Evolutionary conservation across 2,113 vertebrate genomes (phyloP).

Genomic region (Mus musculus): DNA sequence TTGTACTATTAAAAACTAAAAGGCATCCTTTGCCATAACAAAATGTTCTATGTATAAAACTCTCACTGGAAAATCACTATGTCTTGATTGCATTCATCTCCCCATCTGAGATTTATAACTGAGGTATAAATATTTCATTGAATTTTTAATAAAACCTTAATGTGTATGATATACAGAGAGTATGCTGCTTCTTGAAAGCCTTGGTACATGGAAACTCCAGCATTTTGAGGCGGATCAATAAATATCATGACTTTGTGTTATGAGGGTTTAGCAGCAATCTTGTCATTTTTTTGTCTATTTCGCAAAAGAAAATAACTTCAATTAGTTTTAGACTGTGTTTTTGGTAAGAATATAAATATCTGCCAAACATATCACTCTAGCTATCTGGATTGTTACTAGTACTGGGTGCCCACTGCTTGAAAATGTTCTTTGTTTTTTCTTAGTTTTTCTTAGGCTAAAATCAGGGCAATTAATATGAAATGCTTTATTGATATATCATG

Average conservation of each 20-base stretch:
- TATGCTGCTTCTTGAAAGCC: conserved; percentile 78
- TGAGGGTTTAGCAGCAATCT: conserved; percentile 77
- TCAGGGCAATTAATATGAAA: neutral
- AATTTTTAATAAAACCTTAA: conserved; percentile 87
- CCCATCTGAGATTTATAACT: conserved; percentile 81
- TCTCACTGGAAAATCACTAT: conserved; percentile 76
- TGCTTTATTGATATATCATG: neutral
- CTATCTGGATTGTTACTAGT: neutral
- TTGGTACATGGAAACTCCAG: conserved; percentile 81
- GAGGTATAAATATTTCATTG: conserved; percentile 88
- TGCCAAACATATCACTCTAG: neutral
- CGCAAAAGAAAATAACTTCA: conserved; percentile 67
- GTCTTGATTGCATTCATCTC: conserved; percentile 82
- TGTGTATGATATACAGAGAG: conserved; percentile 81
- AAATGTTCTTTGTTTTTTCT: conserved; percentile 45
- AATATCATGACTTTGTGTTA: conserved; percentile 81
- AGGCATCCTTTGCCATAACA: conserved; percentile 41
- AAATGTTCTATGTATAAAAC: conserved; percentile 77
- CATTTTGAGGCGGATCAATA: conserved; percentile 85
- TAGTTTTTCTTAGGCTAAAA: conserved; percentile 62
- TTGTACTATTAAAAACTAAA: conserved; percentile 71
- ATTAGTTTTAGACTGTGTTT: conserved; percentile 55
- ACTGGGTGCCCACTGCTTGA: conserved; percentile 26
- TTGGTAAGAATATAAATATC: conserved; percentile 72
- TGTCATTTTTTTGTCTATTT: conserved; percentile 80